Percentiles rank a stretch among this genome's conserved stretches.
These are phyloP conservation scores for Automeris io DNA, from an alignment of 2,888 invertebrate genomes.

Conservation along the genomic window DNA sequence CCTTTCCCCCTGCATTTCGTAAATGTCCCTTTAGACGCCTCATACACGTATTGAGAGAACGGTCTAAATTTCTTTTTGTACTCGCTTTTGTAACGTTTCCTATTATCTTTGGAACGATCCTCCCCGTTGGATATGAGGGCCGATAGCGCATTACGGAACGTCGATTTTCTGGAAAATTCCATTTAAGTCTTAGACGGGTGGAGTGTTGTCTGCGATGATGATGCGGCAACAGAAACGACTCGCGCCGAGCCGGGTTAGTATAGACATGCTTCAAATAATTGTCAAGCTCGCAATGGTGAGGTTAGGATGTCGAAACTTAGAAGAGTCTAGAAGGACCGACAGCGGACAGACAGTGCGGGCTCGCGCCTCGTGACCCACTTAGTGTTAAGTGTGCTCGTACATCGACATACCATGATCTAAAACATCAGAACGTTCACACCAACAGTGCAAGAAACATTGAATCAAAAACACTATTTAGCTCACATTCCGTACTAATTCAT, in stretches of 20 bases:
- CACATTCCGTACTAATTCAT: constrained; percentile 68
- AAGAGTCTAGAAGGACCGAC: constrained; percentile 62
- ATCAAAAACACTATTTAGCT: constrained; percentile 61
- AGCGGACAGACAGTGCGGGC: constrained; percentile 47
- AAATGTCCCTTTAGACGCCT: constrained; percentile 82
- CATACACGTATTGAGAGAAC: constrained; percentile 87
- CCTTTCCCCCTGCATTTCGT: constrained; percentile 79
- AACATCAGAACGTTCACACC: constrained; percentile 68
- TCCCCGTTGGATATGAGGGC: constrained; percentile 77
- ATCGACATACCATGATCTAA: constrained; percentile 70
- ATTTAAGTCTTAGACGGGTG: constrained; percentile 71
- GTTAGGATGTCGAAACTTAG: constrained; percentile 64
- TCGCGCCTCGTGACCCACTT: constrained; percentile 41
- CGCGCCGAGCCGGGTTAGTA: constrained; percentile 71
- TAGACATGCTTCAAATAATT: constrained; percentile 74
- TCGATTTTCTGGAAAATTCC: constrained; percentile 77
- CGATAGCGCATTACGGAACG: constrained; percentile 78
- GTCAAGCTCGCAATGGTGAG: constrained; percentile 74
- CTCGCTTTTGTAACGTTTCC: constrained; percentile 85
- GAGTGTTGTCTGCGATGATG: constrained; percentile 56
- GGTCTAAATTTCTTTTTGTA: constrained; percentile 90
- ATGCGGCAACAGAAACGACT: constrained; percentile 72
- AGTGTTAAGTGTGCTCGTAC: constrained; percentile 69
- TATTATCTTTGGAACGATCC: constrained; percentile 79
- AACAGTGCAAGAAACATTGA: constrained; percentile 60